Percentiles rank a stretch among this genome's conserved stretches.
Evolutionary conservation across 2,113 vertebrate genomes (phyloP).

Genomic region (Mirza zaza): DNA sequence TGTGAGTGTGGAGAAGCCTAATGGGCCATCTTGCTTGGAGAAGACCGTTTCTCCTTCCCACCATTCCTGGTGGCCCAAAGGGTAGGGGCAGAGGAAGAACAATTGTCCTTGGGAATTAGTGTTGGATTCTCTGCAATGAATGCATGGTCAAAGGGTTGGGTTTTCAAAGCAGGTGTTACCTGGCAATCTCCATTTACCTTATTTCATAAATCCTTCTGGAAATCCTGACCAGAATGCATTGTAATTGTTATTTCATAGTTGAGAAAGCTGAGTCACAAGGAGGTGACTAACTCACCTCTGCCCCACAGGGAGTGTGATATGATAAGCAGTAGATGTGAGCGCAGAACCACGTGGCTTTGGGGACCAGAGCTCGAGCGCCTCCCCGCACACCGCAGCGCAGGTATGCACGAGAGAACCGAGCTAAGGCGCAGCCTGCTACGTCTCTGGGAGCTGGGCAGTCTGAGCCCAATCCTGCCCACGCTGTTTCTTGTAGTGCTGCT

Average conservation of each 20-base stretch:
- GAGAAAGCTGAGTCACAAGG: not conserved
- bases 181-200: not conserved
- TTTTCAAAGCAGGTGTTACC: not conserved
- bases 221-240: not conserved
- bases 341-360: not conserved
- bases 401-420: not conserved
- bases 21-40: not conserved
- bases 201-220: not conserved
- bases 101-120: not conserved
- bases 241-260: not conserved
- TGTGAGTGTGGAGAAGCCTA: not conserved
- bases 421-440: not conserved
- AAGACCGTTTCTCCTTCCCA: not conserved
- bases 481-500: not conserved
- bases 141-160: not conserved
- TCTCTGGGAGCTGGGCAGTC: not conserved
- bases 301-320: not conserved
- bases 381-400: accelerated
- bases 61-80: not conserved
- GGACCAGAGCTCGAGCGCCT: not conserved
- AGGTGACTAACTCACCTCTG: not conserved
- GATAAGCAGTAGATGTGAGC: not conserved
- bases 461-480: not conserved
- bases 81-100: too few relatives aligned
- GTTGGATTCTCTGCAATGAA: not conserved